Percentiles rank a stretch among this genome's conserved stretches.
These are phyloP conservation scores for Choloepus hoffmanni DNA, from an alignment of 2,113 vertebrate species.

Conservation along the genomic window DNA sequence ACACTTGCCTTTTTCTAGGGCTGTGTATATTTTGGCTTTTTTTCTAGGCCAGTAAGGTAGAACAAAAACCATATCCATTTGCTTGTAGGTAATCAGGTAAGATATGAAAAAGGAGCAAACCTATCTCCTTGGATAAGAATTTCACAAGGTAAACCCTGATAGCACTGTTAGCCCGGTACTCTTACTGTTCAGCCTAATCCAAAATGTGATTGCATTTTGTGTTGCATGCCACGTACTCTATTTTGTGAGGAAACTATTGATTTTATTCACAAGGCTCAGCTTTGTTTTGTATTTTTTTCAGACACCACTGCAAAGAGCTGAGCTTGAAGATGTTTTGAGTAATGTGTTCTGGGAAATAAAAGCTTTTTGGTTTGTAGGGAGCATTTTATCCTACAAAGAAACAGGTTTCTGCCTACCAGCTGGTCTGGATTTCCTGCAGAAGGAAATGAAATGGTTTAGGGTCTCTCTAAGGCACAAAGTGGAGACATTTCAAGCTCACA, in stretches of 20 bases:
- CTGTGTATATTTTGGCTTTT: neutral
- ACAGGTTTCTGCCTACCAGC: neutral
- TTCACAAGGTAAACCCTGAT: constrained; percentile 17
- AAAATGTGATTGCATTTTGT: constrained; percentile 4
- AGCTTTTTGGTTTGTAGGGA: constrained; percentile 8
- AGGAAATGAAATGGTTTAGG: neutral
- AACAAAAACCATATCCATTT: constrained; percentile 48
- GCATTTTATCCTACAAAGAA: neutral
- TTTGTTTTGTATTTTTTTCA: constrained; percentile 32
- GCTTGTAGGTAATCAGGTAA: constrained; percentile 59
- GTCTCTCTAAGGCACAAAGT: neutral
- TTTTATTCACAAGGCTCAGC: neutral
- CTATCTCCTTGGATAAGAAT: neutral
- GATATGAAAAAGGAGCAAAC: constrained; percentile 17
- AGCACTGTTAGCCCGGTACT: neutral
- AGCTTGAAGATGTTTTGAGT: constrained; percentile 16
- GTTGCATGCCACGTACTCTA: neutral
- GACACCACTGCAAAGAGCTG: neutral
- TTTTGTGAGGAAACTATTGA: neutral
- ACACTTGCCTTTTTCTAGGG: neutral
- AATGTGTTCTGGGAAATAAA: neutral
- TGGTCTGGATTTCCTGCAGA: neutral
- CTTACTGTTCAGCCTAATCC: neutral
- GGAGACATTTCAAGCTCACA: neutral
- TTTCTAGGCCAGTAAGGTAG: neutral